A percentile compares a stretch with the other conserved stretches of the same genome.
These are phyloP conservation scores for Hemaris fuciformis DNA, from an alignment of 2,888 invertebrate species.

Conservation along the genomic window DNA sequence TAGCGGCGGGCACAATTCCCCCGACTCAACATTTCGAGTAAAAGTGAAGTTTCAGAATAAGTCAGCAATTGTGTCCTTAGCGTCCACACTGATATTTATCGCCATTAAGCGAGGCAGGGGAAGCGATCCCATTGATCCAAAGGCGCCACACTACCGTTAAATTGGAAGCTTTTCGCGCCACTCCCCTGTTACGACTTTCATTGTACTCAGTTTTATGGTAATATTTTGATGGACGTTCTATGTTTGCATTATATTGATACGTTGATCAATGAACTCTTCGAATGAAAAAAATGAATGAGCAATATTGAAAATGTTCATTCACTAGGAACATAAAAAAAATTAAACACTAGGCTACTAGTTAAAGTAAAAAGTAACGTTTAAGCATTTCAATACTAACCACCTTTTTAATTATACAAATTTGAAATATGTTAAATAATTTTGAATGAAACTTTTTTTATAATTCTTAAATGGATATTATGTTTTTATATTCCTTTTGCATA, in stretches of 20 bases:
- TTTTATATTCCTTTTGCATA: too few relatives aligned
- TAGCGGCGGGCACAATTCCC: background rate
- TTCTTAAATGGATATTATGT: too few relatives aligned
- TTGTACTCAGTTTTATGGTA: background rate
- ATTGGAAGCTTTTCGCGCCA: conserved; percentile 34
- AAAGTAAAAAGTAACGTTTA: too few relatives aligned
- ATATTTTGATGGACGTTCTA: background rate
- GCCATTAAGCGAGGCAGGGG: conserved; percentile 24
- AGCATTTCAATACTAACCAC: background rate
- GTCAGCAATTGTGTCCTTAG: background rate
- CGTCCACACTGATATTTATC: conserved; percentile 32
- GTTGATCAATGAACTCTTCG: too few relatives aligned
- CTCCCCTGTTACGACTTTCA: conserved; percentile 15
- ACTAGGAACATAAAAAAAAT: too few relatives aligned
- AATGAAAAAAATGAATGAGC: too few relatives aligned
- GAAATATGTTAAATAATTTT: too few relatives aligned
- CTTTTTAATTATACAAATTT: too few relatives aligned
- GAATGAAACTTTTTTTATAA: too few relatives aligned
- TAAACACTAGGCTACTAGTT: too few relatives aligned
- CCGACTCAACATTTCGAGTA: background rate
- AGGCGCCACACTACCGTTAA: conserved; percentile 29
- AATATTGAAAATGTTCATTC: background rate
- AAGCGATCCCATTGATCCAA: conserved; percentile 30
- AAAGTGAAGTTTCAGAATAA: background rate
- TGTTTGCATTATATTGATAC: background rate